Percentiles rank a stretch among this genome's conserved stretches.
phyloP scores from a whole-genome alignment of 2,113 vertebrate genomes.

The Hyaena hyaena region DNA sequence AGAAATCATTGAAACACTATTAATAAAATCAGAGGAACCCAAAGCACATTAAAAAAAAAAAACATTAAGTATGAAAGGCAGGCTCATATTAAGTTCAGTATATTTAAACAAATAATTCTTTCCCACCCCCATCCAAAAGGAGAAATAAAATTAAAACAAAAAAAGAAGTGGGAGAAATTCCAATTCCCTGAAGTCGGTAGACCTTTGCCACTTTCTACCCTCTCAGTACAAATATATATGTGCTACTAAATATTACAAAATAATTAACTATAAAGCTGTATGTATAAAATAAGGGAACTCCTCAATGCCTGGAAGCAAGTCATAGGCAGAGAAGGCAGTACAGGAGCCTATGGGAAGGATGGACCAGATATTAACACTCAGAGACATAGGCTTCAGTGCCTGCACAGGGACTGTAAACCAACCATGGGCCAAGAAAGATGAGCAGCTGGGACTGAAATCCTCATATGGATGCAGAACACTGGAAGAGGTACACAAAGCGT shows the following conservation, averaged over 20 bases:
- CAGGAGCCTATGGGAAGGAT: neutral
- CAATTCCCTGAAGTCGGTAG: neutral
- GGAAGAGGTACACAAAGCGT: neutral
- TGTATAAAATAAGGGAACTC: neutral
- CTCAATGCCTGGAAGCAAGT: neutral
- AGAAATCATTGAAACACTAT: constrained; percentile 34
- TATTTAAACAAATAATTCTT: constrained; percentile 25
- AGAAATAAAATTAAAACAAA: neutral
- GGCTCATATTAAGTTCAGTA: neutral
- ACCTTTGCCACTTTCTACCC: neutral
- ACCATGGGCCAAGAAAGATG: neutral
- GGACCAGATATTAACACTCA: fast-evolving
- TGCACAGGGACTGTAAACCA: neutral
- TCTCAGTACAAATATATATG: neutral
- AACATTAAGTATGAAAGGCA: neutral
- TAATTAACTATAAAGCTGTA: neutral
- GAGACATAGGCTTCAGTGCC: neutral
- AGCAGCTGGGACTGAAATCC: neutral
- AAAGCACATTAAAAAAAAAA: neutral
- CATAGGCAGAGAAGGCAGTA: neutral
- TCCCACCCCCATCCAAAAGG: neutral
- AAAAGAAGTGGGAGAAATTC: neutral
- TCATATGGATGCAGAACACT: neutral
- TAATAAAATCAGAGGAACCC: neutral
- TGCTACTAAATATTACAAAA: neutral